A percentile compares a stretch with the other conserved stretches of the same genome.
Evolutionary conservation across 2,888 invertebrate genomes (phyloP).

Genomic region (Mesoligia furuncula): DNA sequence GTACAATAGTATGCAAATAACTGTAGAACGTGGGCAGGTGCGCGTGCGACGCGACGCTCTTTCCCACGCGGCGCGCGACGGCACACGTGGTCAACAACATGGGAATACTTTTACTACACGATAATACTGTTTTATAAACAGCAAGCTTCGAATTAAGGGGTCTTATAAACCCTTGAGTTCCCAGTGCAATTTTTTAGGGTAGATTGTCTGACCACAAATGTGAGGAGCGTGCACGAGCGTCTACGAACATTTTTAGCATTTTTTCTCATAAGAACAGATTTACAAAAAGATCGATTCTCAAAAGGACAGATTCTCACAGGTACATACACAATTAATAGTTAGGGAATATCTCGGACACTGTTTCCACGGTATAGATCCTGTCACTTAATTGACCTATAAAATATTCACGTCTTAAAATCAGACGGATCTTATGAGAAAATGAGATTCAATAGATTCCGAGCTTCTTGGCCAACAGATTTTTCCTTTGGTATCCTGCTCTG

Average conservation of each 20-base stretch:
- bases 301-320: too few species aligned
- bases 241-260: not conserved
- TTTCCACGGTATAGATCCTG: too few species aligned
- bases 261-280: too few species aligned
- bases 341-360: too few species aligned
- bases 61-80: slow-evolving; percentile 53
- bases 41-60: slow-evolving; percentile 43
- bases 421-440: not conserved
- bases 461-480: too few species aligned
- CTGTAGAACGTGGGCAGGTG: slow-evolving; percentile 50
- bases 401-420: not conserved
- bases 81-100: slow-evolving; percentile 46
- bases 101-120: slow-evolving; percentile 26
- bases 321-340: too few species aligned
- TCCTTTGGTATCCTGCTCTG: not conserved
- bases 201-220: not conserved
- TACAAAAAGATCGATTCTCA: too few species aligned
- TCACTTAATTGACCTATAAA: not conserved
- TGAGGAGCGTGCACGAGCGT: not conserved
- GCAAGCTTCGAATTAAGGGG: slow-evolving; percentile 23
- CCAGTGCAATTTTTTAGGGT: slow-evolving; percentile 16
- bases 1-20: slow-evolving; percentile 49
- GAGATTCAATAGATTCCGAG: too few species aligned
- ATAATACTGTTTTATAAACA: slow-evolving; percentile 38
- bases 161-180: slow-evolving; percentile 11